phyloP scores from a whole-genome alignment of 2,113 vertebrate genomes.

The Indicator maculatus region DNA sequence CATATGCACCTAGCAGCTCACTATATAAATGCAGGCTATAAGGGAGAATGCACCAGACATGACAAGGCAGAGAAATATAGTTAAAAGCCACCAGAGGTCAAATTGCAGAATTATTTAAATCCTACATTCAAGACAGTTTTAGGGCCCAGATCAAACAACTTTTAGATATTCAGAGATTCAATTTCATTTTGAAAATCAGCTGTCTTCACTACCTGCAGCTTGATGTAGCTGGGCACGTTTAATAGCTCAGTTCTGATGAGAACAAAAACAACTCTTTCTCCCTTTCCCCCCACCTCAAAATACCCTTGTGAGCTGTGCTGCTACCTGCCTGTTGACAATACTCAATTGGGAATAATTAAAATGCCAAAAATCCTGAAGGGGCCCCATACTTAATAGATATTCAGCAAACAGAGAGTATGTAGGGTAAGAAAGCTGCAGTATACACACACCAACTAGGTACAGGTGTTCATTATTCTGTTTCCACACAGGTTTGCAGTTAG shows the following conservation, averaged over 20 bases:
- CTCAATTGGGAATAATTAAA: not conserved
- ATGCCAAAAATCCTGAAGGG: not conserved
- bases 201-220: not conserved
- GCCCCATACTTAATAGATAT: not conserved
- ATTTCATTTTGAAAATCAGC: not conserved
- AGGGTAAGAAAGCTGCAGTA: not conserved
- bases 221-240: not conserved
- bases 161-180: not conserved
- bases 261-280: not conserved
- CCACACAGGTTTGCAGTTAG: not conserved
- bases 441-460: not conserved
- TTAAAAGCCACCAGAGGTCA: not conserved
- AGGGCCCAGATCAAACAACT: not conserved
- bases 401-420: rapidly evolving
- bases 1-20: rapidly evolving
- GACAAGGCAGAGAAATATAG: not conserved
- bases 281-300: not conserved
- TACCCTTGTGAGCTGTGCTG: not conserved
- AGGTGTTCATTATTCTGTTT: not conserved
- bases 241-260: not conserved
- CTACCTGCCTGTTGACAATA: not conserved
- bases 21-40: not conserved
- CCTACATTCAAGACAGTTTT: not conserved
- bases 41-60: not conserved
- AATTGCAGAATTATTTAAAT: not conserved